Base-by-base conservation (phyloP, 1,140 invertebrate genomes). In the Propsilocerus akamusi region DNA sequence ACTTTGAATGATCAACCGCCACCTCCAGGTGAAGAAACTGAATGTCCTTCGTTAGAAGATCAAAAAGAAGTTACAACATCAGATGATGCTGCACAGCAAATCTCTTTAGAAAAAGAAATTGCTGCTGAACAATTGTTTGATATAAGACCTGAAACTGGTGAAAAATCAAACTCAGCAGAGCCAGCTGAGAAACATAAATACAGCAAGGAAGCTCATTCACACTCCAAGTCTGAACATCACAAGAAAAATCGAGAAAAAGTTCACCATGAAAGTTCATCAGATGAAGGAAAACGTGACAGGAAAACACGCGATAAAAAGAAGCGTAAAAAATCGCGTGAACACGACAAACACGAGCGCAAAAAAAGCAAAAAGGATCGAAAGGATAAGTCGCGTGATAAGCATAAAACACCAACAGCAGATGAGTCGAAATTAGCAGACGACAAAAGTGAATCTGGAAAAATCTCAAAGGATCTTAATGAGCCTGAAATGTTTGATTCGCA, bases 221-320 rank as follows among this genome's bases (percentile, higher is more conserved):
- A n/a, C n/a, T n/a, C n/a, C n/a, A n/a, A n/a, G n/a, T n/a, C n/a
- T n/a, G n/a, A n/a, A n/a, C n/a, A n/a, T n/a, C n/a, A 55, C 20
- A 1, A 63, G 62, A 26, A 59, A 60, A 23, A 68, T 0, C 63
- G 63, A 2, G 67, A 69, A 53, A 60, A 69, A 25, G 56, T 56
- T 5, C 66, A 63, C 47, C 67, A 73, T 2, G 68, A 66, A 34
- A 67, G 68, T 3, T 63, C 55, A 50, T 63, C 61, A 4, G 64
- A 65, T 46, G 60, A 62, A 24, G 62, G 62, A 41, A 65, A 71
- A 22, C 66, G 65, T 49, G 71, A 68, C 51, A 72, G 70, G 47
- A 69, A 68, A 26, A 71, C 69, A 56, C 72, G 65, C 50, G 72
- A 71, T 30, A 76, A 71, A 53, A 71, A 67, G 58, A 68, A 69